Percentiles rank a stretch among this genome's conserved stretches.
Conservation (phyloP, 2,113 vertebrate genomes). For the Malurus melanocephalus region DNA sequence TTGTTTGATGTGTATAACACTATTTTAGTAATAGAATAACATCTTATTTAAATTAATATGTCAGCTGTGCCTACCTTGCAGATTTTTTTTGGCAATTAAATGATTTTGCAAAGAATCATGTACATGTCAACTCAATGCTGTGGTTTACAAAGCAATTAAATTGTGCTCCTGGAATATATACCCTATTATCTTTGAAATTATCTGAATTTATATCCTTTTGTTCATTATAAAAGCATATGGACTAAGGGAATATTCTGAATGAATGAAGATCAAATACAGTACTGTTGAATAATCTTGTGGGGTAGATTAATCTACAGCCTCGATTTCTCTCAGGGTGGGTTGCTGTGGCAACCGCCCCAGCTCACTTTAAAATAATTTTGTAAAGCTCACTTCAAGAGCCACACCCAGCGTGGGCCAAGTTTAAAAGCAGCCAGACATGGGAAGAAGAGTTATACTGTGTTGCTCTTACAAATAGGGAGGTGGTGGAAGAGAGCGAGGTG, state of each 20-base stretch:
- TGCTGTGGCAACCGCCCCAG: conserved; percentile 81
- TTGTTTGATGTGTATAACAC: neutral
- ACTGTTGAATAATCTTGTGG: conserved; percentile 74
- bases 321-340: conserved; percentile 78
- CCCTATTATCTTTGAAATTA: conserved; percentile 56
- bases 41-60: conserved; percentile 41
- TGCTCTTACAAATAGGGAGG: conserved; percentile 67
- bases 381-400: conserved; percentile 80
- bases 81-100: conserved; percentile 41
- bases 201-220: conserved; percentile 48
- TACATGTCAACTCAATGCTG: neutral
- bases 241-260: conserved; percentile 70
- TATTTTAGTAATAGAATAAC: conserved; percentile 39
- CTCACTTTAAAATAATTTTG: conserved; percentile 79
- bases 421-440: conserved; percentile 80
- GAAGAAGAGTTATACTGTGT: conserved; percentile 65
- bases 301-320: conserved; percentile 81
- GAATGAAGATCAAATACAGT: conserved; percentile 72
- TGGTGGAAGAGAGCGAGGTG: conserved; percentile 34
- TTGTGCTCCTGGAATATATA: conserved; percentile 36
- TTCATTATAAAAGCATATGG: conserved; percentile 66
- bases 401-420: conserved; percentile 77
- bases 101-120: conserved; percentile 6
- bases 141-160: conserved; percentile 45
- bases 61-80: conserved; percentile 40